phyloP scores from a whole-genome alignment of 2,797 vertebrate species.

The Hoplostethus atlanticus region DNA sequence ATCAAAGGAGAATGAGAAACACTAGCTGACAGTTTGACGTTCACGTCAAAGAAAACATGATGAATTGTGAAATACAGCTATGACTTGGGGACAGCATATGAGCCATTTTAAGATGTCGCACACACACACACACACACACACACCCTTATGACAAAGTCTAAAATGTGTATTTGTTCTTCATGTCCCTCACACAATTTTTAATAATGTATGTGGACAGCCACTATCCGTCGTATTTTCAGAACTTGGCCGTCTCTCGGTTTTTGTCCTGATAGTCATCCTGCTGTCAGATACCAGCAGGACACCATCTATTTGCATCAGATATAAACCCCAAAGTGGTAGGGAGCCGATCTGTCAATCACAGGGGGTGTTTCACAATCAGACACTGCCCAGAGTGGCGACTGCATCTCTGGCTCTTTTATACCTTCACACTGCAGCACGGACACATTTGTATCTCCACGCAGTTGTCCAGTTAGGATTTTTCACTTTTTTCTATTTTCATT shows the following conservation, averaged over 20 bases:
- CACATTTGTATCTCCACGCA: not conserved
- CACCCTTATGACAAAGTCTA: not conserved
- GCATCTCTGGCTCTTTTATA: not conserved
- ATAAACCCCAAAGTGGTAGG: constrained; percentile 12
- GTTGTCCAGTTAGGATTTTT: constrained; percentile 3
- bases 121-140: too few species aligned
- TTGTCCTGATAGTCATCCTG: constrained; percentile 20
- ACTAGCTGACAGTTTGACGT: constrained; percentile 46
- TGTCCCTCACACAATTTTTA: constrained; percentile 10
- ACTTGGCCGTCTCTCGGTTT: constrained; percentile 17
- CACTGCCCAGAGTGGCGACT: constrained; percentile 1
- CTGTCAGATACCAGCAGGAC: constrained; percentile 24
- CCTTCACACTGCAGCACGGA: constrained; percentile 10
- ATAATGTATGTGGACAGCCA: not conserved
- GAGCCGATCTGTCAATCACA: constrained; percentile 42
- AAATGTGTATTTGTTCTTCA: constrained; percentile 6
- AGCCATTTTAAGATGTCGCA: too few species aligned
- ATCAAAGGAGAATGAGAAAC: constrained; percentile 47
- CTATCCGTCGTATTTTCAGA: not conserved
- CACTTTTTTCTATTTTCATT: too few species aligned
- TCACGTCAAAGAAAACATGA: constrained; percentile 9
- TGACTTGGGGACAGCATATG: constrained; percentile 1
- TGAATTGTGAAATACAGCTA: constrained; percentile 24
- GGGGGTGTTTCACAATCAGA: constrained; percentile 13
- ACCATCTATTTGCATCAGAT: constrained; percentile 26